Conservation (phyloP, 2,113 vertebrate genomes). For the Cyanoramphus novaezelandiae region DNA sequence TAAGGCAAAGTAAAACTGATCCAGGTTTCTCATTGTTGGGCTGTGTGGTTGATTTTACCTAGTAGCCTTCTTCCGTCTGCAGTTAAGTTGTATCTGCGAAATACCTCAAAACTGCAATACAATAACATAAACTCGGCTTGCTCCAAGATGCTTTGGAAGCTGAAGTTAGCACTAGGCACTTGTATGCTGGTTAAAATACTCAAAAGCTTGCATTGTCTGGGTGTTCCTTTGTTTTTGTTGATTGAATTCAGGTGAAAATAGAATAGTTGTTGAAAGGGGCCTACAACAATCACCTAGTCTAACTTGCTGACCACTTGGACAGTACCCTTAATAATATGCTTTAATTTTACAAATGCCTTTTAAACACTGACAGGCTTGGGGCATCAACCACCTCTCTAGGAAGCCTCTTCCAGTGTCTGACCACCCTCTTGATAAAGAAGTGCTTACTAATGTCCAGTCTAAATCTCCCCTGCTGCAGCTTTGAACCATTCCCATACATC, state of each 20-base stretch:
- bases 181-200: background rate
- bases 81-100: background rate
- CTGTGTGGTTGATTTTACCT: background rate
- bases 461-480: background rate
- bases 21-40: background rate
- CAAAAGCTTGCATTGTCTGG: background rate
- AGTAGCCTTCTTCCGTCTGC: background rate
- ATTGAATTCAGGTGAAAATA: background rate
- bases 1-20: background rate
- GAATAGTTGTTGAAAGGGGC: background rate
- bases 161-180: background rate
- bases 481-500: accelerated
- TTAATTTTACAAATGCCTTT: background rate
- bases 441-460: background rate
- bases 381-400: accelerated
- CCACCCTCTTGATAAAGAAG: background rate
- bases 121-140: background rate
- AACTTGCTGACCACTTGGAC: background rate
- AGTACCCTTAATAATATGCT: too few species aligned
- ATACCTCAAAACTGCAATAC: background rate
- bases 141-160: background rate
- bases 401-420: background rate
- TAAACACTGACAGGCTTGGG: background rate
- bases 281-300: background rate
- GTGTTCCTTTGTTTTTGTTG: background rate